These are phyloP conservation scores for Eira barbara DNA, from an alignment of 2,113 vertebrate genomes.

Conservation along the genomic window DNA sequence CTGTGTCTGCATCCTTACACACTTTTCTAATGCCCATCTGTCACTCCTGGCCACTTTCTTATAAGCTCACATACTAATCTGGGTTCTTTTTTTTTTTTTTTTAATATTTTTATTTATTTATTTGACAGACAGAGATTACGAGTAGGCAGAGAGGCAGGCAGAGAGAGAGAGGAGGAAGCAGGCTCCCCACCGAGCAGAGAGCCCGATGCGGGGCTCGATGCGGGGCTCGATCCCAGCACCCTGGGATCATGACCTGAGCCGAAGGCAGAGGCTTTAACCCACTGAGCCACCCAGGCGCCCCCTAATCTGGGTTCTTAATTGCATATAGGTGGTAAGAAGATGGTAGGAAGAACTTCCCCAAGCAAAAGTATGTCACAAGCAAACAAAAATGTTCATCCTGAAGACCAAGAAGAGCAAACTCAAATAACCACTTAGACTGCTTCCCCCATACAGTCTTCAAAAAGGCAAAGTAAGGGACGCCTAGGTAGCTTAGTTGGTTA, in stretches of 20 bases:
- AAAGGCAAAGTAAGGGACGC: not conserved
- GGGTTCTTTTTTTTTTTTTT: too few species aligned
- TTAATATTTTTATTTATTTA: too few species aligned
- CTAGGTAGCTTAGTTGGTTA: not conserved
- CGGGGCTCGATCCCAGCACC: too few species aligned
- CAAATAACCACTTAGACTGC: not conserved
- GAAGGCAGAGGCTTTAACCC: too few species aligned
- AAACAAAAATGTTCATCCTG: not conserved
- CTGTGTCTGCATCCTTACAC: not conserved
- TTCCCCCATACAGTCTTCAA: not conserved
- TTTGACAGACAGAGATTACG: too few species aligned
- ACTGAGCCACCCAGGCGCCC: too few species aligned
- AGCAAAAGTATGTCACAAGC: not conserved
- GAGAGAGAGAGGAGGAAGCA: too few species aligned
- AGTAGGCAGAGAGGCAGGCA: too few species aligned
- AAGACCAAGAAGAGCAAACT: not conserved
- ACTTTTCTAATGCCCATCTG: not conserved
- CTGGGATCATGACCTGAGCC: too few species aligned
- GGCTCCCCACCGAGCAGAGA: too few species aligned
- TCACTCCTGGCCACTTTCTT: not conserved
- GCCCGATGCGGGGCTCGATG: too few species aligned
- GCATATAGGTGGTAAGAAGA: not conserved
- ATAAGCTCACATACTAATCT: not conserved
- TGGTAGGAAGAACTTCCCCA: not conserved
- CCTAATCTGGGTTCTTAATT: not conserved